Base-by-base conservation (phyloP, 2,888 invertebrate genomes). In the Charanyca ferruginea region DNA sequence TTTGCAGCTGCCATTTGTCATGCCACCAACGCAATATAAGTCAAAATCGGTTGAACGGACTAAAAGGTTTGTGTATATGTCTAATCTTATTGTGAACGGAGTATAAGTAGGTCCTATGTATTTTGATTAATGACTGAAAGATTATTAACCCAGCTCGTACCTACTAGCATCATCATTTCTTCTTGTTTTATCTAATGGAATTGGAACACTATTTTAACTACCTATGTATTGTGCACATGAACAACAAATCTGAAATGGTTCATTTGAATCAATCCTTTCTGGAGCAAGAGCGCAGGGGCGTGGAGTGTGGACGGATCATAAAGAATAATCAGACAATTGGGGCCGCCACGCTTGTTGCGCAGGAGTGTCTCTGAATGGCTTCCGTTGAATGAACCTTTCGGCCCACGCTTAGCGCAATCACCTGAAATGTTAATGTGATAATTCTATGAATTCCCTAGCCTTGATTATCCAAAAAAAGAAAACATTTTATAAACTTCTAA, bases 241-340 rank as follows among this genome's bases (percentile, higher is more conserved):
- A 28, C 42, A 48, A 18, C 23, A 38, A 44, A 73, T 73, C 57
- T 55, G 49, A 59, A 65, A 67, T 48, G 22, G 42, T 51, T 48
- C 22, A 74, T 59, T 66, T 77, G 66, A 76, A 79, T 76, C 81
- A 83, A 83, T 88, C 82, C 84, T 86, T 81, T 85, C 81, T 83
- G 79, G 83, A 86, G 87, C 77, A 82, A 77, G 67, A 63, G 64
- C 42, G 49, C 77, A 84, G 66, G 86, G 84, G 82, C 69, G 80
- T 86, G 92, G 92, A 73, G 92, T 89, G 92, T 91, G 90, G 90
- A 84, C 90, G 83, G 87, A 88, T 94, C 91, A 93, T 94, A 94
- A 94, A 93, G 93, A 93, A 92, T 93, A 94, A 93, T 94, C 94
- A 93, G 92, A 91, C 95, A 95, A 95, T 94, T 94, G 94, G 88